phyloP scores from a whole-genome alignment of 1,140 invertebrate species.

The Drosophila lowei region DNA sequence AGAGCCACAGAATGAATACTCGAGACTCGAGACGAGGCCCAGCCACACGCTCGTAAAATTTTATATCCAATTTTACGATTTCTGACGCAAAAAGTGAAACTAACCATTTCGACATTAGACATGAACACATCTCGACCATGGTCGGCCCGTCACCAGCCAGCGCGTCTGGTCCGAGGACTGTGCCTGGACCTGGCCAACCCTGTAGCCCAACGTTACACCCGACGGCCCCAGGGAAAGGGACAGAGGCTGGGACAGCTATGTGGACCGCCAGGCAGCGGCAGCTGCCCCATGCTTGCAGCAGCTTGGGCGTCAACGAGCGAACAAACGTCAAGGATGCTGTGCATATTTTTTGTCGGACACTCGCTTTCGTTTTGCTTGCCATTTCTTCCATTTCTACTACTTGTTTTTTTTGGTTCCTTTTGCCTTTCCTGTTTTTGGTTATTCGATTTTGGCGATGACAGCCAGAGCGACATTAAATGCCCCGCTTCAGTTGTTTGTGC shows the following conservation, averaged over 20 bases:
- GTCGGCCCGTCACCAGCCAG: slow-evolving; percentile 22
- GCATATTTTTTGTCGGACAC: slow-evolving; percentile 61
- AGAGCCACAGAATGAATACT: slow-evolving; percentile 58
- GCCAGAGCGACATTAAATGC: slow-evolving; percentile 79
- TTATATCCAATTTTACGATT: slow-evolving; percentile 82
- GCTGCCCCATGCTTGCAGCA: slow-evolving; percentile 32
- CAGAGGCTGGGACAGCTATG: not conserved
- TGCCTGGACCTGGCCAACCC: too few relatives aligned
- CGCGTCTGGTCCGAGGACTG: too few relatives aligned
- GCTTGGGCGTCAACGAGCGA: slow-evolving; percentile 76
- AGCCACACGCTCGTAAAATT: slow-evolving; percentile 79
- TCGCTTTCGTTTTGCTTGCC: slow-evolving; percentile 57
- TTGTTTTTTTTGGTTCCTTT: slow-evolving; percentile 44
- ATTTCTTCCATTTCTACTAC: slow-evolving; percentile 25
- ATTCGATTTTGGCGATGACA: slow-evolving; percentile 78
- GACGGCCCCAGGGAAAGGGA: not conserved
- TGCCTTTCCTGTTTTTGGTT: slow-evolving; percentile 56
- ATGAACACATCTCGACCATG: slow-evolving; percentile 73
- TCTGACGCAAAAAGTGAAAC: slow-evolving; percentile 81
- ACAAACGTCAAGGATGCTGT: slow-evolving; percentile 78
- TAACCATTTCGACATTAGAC: slow-evolving; percentile 81
- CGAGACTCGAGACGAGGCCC: slow-evolving; percentile 51
- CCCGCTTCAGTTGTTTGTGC: slow-evolving; percentile 77
- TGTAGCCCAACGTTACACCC: too few relatives aligned
- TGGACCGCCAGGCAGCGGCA: slow-evolving; percentile 5